Evolutionary conservation across 2,113 vertebrate genomes (phyloP), one percentile per base, ranked within the genome.

Genomic region (Rattus norvegicus): DNA sequence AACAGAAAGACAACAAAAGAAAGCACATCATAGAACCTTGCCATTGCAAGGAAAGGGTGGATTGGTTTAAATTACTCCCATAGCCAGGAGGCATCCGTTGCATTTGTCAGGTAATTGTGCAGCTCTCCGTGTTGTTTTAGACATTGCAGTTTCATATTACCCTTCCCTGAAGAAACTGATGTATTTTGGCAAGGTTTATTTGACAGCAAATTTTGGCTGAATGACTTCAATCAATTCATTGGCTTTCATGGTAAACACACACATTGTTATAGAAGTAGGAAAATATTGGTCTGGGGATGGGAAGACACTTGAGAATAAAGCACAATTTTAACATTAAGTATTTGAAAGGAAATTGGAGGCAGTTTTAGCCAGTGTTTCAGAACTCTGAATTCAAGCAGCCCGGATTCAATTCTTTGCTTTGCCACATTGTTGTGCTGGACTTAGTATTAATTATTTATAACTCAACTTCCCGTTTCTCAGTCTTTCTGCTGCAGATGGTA

Each of bases 51-150:
- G n/a, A 93, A 94, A 93, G 77, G 80, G 76, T 79, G 93, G 80
- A 95, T 92, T 95, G 59, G 81, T 92, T 95, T 96, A 75, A 97
- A 97, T 94, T 76, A 97, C 94, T 96, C 91, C 77, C 94, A 72
- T 39, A 90, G 95, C 81, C 92, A 52, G 61, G 75, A 3, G 86
- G 73, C 95, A 90, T 70, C 4, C 2, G 84, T 49, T 80, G 49
- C 39, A 72, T 94, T 95, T 95, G 92, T 88, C 77, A 95, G 92
- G 86, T 95, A 95, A 96, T 95, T 95, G 91, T 59, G 87, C 85
- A 43, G 85, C 67, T 26, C 67, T 95, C 16, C 5, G 26, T 56
- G 81, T 92, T 95, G 65, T 61, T 84, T 69, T 47, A 86, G 67
- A 72, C 47, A 16, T 0, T 8, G 54, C 52, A 56, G 49, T 24